Evolutionary conservation across 2,888 invertebrate species (phyloP), one percentile per base, ranked within the genome.

Genomic region (Halictus quadricinctus): DNA sequence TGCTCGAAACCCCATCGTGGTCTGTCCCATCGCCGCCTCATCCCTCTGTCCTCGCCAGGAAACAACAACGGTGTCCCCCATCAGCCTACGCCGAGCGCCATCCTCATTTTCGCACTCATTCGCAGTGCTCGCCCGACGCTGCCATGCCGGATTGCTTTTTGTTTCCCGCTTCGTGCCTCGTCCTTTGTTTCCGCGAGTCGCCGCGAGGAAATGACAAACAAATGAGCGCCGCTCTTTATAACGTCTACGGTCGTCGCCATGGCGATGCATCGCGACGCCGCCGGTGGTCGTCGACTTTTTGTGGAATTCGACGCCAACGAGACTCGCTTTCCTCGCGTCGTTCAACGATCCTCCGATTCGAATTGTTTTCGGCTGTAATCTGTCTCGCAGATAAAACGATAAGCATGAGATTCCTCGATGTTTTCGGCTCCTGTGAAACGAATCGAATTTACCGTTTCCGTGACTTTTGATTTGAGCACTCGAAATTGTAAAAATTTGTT

Each of bases 161-260:
- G 92, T 92, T 92, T 92, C 89, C 90, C 82, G 86, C 88, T 89
- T 88, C 84, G 89, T 83, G 82, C 88, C 81, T 88, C 88, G 88
- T 89, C 90, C 92, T 93, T 92, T 93, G 91, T 93, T 93, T 92
- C 91, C 90, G 90, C 89, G 91, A 91, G 88, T 90, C 93, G 91
- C 92, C 91, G 91, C 91, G 92, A 94, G 94, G 94, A 94, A 93
- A 94, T 94, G 94, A 94, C 93, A 94, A 94, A 94, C 94, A 94
- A 94, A 94, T 93, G 94, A 94, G 93, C 92, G 89, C 86, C 88
- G 89, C 88, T 85, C 89, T 89, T 81, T 86, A 84, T 83, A 88
- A 88, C 87, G 87, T 88, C 91, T 83, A 73, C 84, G 81, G 72
- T 82, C 86, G 90, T 90, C 88, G 89, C 87, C 89, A 90, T 90